These are phyloP conservation scores for Acanthurus leucopareius DNA, from an alignment of 2,797 vertebrate species.

Conservation along the genomic window DNA sequence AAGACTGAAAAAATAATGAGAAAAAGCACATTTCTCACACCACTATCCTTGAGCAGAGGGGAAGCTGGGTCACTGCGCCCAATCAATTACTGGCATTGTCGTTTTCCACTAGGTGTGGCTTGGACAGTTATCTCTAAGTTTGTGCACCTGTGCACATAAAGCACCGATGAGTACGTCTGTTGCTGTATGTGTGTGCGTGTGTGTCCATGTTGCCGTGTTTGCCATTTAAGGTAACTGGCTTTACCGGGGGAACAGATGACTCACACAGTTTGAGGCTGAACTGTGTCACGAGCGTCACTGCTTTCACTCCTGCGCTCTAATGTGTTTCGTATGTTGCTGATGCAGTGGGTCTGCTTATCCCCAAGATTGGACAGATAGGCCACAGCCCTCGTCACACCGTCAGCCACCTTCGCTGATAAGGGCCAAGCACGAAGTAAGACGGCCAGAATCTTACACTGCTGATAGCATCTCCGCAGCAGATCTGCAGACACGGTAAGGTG, in stretches of 20 bases:
- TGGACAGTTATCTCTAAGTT: constrained; percentile 41
- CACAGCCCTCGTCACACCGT: constrained; percentile 51
- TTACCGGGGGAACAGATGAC: constrained; percentile 70
- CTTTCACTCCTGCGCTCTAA: constrained; percentile 63
- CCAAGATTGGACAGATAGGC: constrained; percentile 68
- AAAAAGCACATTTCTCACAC: constrained; percentile 73
- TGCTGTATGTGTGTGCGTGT: background rate
- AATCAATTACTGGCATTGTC: constrained; percentile 73
- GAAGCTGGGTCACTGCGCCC: constrained; percentile 69
- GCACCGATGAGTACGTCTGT: background rate
- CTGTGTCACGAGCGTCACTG: constrained; percentile 58
- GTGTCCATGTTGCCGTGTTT: constrained; percentile 25
- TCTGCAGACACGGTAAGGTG: constrained; percentile 61
- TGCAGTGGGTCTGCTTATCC: constrained; percentile 58
- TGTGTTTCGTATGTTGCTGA: constrained; percentile 63
- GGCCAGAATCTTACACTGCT: constrained; percentile 51
- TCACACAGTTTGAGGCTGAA: constrained; percentile 74
- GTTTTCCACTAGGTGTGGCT: constrained; percentile 60
- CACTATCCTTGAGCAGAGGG: constrained; percentile 42
- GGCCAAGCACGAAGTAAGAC: constrained; percentile 59
- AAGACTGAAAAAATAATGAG: constrained; percentile 58
- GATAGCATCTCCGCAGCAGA: constrained; percentile 71
- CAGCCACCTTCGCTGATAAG: constrained; percentile 74
- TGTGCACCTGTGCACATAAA: constrained; percentile 47
- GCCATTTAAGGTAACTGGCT: constrained; percentile 45